These are phyloP conservation scores for Apamea monoglypha DNA, from an alignment of 2,888 invertebrate species.

Conservation along the genomic window DNA sequence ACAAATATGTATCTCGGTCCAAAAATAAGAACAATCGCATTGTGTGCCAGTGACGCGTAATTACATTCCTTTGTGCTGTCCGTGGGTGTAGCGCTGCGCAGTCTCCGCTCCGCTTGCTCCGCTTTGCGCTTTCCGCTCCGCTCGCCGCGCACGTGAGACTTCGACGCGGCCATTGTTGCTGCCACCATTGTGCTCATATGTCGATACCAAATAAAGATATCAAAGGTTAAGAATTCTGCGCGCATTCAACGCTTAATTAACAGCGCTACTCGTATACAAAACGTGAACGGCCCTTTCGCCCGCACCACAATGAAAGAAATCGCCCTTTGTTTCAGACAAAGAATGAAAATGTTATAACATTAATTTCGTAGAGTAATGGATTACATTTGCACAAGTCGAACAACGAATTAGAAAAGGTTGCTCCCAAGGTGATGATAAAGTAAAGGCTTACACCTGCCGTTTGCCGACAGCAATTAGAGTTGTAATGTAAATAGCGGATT, in stretches of 20 bases:
- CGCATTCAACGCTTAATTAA: constrained; percentile 54
- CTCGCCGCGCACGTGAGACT: constrained; percentile 53
- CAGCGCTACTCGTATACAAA: constrained; percentile 24
- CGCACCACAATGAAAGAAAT: constrained; percentile 16
- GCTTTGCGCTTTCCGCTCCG: constrained; percentile 30
- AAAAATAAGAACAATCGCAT: constrained; percentile 76
- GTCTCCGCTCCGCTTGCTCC: constrained; percentile 44
- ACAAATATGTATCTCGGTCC: constrained; percentile 33
- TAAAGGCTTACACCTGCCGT: constrained; percentile 76
- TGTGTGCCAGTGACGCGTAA: constrained; percentile 83
- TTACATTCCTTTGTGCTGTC: constrained; percentile 85
- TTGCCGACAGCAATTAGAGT: constrained; percentile 80
- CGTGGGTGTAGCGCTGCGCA: constrained; percentile 63
- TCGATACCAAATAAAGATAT: constrained; percentile 64
- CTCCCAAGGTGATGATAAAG: constrained; percentile 75
- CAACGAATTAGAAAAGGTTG: constrained; percentile 75
- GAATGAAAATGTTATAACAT: constrained; percentile 48
- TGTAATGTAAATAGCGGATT: constrained; percentile 85
- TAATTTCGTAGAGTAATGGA: constrained; percentile 58
- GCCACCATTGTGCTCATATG: constrained; percentile 61
- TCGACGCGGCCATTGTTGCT: constrained; percentile 58
- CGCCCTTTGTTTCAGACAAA: constrained; percentile 21
- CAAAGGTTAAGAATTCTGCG: constrained; percentile 45
- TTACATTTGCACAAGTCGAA: constrained; percentile 68
- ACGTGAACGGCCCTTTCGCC: constrained; percentile 12